Percentiles rank a stretch among this genome's conserved stretches.
Conservation (phyloP, 2,797 vertebrate species). For the Cynodonichthys magdalenae region DNA sequence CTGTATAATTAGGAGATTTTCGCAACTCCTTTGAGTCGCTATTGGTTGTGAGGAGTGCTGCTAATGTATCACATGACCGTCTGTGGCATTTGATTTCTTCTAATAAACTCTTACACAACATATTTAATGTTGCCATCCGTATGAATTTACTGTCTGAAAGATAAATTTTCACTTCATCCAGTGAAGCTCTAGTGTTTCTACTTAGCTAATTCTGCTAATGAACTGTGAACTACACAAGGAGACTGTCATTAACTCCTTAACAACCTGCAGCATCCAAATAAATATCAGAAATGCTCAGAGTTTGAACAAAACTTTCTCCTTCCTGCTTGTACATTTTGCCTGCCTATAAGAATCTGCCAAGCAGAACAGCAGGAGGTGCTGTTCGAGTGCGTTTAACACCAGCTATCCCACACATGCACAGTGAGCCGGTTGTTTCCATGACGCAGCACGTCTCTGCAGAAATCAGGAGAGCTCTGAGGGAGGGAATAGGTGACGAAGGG, state of each 20-base stretch:
- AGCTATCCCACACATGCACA: constrained; percentile 33
- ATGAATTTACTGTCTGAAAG: neutral
- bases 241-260: neutral
- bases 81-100: constrained; percentile 33
- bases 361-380: constrained; percentile 74
- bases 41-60: constrained; percentile 55
- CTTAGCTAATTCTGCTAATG: constrained; percentile 13
- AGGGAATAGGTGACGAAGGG: constrained; percentile 60
- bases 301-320: constrained; percentile 6
- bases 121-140: too few relatives aligned
- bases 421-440: constrained; percentile 66
- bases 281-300: constrained; percentile 9
- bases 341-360: constrained; percentile 54
- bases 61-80: constrained; percentile 41
- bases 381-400: constrained; percentile 63
- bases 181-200: constrained; percentile 1
- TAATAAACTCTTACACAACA: too few relatives aligned
- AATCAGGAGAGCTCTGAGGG: constrained; percentile 54
- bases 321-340: constrained; percentile 44
- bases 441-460: constrained; percentile 74
- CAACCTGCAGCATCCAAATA: constrained; percentile 10
- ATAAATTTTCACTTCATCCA: neutral
- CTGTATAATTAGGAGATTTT: constrained; percentile 65
- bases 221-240: constrained; percentile 8
- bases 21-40: constrained; percentile 50